These are phyloP conservation scores for Bicyclus anynana DNA, from an alignment of 1,140 invertebrate species.

Conservation along the genomic window DNA sequence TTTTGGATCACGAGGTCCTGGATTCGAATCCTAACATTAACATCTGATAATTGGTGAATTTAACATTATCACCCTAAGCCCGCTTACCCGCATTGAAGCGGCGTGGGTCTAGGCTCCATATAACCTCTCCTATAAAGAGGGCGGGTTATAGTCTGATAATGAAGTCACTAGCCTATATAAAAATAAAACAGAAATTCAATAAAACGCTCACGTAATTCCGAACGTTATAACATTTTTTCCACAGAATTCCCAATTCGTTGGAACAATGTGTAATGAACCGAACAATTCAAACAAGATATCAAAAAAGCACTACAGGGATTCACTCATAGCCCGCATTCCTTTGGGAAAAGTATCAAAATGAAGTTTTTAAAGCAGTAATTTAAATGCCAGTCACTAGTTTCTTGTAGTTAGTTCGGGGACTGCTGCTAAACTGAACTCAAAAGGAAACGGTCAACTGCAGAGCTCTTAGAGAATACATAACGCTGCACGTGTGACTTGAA, in stretches of 20 bases:
- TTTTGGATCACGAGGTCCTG: too few species aligned
- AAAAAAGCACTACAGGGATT: neutral
- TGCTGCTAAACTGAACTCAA: slow-evolving; percentile 14
- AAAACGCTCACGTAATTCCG: neutral
- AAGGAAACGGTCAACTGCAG: slow-evolving; percentile 15
- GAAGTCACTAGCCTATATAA: too few species aligned
- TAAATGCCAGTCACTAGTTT: slow-evolving; percentile 19
- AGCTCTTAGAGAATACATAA: slow-evolving; percentile 14
- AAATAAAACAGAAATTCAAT: too few species aligned
- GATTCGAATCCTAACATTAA: too few species aligned
- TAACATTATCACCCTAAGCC: too few species aligned
- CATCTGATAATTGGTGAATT: too few species aligned
- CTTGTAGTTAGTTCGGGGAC: slow-evolving; percentile 6
- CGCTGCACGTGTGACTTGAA: slow-evolving; percentile 12
- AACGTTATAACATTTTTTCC: neutral
- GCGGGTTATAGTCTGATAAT: too few species aligned
- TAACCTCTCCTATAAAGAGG: too few species aligned
- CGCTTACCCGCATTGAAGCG: too few species aligned
- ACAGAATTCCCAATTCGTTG: neutral
- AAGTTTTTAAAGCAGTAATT: slow-evolving; percentile 14
- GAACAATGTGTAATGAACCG: neutral
- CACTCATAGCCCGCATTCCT: neutral
- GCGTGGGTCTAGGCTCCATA: too few species aligned
- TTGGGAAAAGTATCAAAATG: slow-evolving; percentile 5
- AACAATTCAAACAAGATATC: neutral